These are phyloP conservation scores for Actinopyga echinites DNA, from an alignment of 53 echinoderm and acorn worm species.

Conservation along the genomic window DNA sequence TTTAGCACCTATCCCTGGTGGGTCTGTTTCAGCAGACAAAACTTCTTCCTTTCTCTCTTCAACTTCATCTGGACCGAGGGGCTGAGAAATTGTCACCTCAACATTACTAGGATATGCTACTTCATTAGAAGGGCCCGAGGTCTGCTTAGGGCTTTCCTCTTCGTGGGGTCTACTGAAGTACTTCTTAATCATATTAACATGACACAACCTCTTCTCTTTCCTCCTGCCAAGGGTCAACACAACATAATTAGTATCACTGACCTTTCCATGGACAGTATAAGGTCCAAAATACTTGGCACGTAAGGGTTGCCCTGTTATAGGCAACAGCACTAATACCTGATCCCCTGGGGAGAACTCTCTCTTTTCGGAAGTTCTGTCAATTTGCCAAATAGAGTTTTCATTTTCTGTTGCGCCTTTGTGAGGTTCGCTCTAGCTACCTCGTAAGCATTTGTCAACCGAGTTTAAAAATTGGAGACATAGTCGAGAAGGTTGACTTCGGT, in stretches of 20 bases:
- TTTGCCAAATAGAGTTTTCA: constrained; percentile 53
- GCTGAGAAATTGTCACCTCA: background rate
- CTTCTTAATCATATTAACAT: background rate
- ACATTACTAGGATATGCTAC: background rate
- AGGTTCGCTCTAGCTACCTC: constrained; percentile 51
- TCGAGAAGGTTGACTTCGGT: constrained; percentile 48
- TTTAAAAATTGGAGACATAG: constrained; percentile 60
- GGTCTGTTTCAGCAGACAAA: background rate
- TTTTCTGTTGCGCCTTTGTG: constrained; percentile 38
- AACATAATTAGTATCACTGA: constrained; percentile 34
- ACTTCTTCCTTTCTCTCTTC: background rate
- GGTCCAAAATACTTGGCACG: constrained; percentile 54
- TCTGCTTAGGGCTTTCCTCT: background rate
- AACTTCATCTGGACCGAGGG: background rate
- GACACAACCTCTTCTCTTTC: constrained; percentile 54
- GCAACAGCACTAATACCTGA: constrained; percentile 61
- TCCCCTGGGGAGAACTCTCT: constrained; percentile 54
- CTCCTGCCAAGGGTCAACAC: constrained; percentile 53
- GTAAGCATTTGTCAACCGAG: constrained; percentile 41
- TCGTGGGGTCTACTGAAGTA: background rate
- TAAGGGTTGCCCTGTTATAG: constrained; percentile 41
- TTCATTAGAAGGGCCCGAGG: background rate
- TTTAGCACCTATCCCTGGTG: constrained; percentile 1
- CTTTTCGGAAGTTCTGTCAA: background rate
- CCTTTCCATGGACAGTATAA: constrained; percentile 41